These are phyloP conservation scores for Pseudochaenichthys georgianus DNA, from an alignment of 2,797 vertebrate genomes.

Conservation along the genomic window DNA sequence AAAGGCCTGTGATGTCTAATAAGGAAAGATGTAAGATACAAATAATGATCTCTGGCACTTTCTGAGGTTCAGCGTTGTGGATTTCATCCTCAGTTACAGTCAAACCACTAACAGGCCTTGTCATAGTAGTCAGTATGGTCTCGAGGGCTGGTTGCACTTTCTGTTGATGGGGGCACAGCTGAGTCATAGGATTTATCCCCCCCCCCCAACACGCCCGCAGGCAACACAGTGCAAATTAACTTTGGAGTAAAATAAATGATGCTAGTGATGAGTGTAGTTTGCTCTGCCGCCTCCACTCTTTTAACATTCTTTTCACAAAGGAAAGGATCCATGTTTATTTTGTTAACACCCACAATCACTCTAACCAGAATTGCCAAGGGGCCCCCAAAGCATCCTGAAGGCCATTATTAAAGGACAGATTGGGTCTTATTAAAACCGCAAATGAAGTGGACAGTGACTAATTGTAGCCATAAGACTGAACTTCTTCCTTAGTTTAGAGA, in stretches of 20 bases:
- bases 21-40: slow-evolving; percentile 8
- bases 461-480: slow-evolving; percentile 51
- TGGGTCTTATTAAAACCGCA: slow-evolving; percentile 67
- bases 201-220: slow-evolving; percentile 63
- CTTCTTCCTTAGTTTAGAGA: slow-evolving; percentile 46
- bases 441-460: slow-evolving; percentile 61
- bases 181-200: slow-evolving; percentile 64
- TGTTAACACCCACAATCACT: slow-evolving; percentile 29
- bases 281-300: slow-evolving; percentile 3
- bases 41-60: neutral
- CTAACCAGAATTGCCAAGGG: slow-evolving; percentile 31
- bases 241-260: slow-evolving; percentile 16
- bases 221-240: slow-evolving; percentile 34
- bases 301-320: neutral
- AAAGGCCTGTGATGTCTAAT: slow-evolving; percentile 6
- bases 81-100: slow-evolving; percentile 55
- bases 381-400: slow-evolving; percentile 39
- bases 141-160: slow-evolving; percentile 54
- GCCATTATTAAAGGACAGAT: slow-evolving; percentile 55
- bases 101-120: slow-evolving; percentile 44
- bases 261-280: slow-evolving; percentile 11
- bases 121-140: slow-evolving; percentile 45
- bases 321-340: slow-evolving; percentile 8
- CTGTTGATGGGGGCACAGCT: slow-evolving; percentile 54
- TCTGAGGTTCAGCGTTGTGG: slow-evolving; percentile 31